phyloP scores from a whole-genome alignment of 2,888 invertebrate species.

The Chymomyza procnemis region DNA sequence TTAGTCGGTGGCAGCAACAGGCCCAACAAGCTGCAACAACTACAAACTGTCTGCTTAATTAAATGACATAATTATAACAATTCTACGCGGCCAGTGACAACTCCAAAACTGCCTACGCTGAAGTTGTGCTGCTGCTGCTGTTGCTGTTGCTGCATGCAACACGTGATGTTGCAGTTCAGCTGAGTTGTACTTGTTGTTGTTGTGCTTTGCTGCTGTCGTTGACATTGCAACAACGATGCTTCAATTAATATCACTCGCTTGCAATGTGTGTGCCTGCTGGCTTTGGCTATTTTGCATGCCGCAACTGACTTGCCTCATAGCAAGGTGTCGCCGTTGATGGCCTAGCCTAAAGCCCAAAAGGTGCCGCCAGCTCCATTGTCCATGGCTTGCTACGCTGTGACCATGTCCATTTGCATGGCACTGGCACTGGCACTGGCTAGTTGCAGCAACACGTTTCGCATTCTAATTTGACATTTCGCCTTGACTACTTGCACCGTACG shows the following conservation, averaged over 20 bases:
- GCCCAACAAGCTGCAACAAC: conserved; percentile 1
- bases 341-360: conserved; percentile 50
- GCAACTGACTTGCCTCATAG: conserved; percentile 3
- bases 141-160: conserved; percentile 68
- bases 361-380: conserved; percentile 58
- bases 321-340: conserved; percentile 25
- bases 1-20: conserved; percentile 71
- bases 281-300: conserved; percentile 65
- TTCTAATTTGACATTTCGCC: conserved; percentile 74
- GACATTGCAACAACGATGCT: conserved; percentile 67
- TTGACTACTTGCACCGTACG: conserved; percentile 29
- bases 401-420: not conserved
- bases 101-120: conserved; percentile 58
- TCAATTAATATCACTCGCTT: conserved; percentile 66
- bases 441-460: conserved; percentile 70
- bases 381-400: not conserved
- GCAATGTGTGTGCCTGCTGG: conserved; percentile 30
- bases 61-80: conserved; percentile 78
- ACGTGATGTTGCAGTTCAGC: conserved; percentile 63
- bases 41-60: conserved; percentile 75
- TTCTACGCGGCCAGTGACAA: conserved; percentile 48
- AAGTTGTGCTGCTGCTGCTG: conserved; percentile 32
- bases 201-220: conserved; percentile 51
- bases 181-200: too few relatives aligned
- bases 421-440: not conserved